phyloP scores from a whole-genome alignment of 2,888 invertebrate species.

The Cyaniris semiargus region DNA sequence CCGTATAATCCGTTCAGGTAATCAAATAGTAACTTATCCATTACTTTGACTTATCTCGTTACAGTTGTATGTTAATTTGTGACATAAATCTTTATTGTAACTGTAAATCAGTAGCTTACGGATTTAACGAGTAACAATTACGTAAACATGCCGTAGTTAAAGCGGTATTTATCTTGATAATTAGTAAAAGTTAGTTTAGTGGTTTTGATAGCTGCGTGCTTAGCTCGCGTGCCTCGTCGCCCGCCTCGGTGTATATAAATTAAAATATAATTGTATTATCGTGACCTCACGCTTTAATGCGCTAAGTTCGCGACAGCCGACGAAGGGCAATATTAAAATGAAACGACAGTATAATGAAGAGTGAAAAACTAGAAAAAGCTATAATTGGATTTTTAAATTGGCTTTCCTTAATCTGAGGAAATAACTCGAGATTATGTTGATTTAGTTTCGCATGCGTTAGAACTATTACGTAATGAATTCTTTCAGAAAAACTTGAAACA shows the following conservation, averaged over 20 bases:
- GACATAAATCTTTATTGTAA: conserved; percentile 24
- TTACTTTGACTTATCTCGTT: conserved; percentile 12
- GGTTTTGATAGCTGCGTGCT: conserved; percentile 74
- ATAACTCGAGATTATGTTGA: background rate
- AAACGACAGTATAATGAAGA: conserved; percentile 38
- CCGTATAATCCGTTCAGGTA: background rate
- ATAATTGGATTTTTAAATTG: conserved; percentile 29
- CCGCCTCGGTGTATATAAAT: conserved; percentile 73
- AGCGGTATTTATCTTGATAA: conserved; percentile 79
- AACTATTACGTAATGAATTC: conserved; percentile 4
- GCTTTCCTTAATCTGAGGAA: conserved; percentile 23
- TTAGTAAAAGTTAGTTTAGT: conserved; percentile 73
- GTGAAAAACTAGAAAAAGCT: conserved; percentile 28
- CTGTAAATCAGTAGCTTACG: conserved; percentile 36
- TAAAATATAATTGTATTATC: conserved; percentile 80
- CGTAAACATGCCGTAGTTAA: conserved; percentile 71
- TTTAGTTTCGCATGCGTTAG: background rate
- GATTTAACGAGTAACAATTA: conserved; percentile 57
- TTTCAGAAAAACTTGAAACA: background rate
- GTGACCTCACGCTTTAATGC: conserved; percentile 75
- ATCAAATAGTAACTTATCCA: background rate
- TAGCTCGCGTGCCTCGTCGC: conserved; percentile 69
- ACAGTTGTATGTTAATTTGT: conserved; percentile 25
- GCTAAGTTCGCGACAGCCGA: conserved; percentile 56
- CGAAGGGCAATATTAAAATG: conserved; percentile 53